A percentile compares a stretch with the other conserved stretches of the same genome.
phyloP scores from a whole-genome alignment of 2,888 invertebrate species.

The Chymomyza amoena region DNA sequence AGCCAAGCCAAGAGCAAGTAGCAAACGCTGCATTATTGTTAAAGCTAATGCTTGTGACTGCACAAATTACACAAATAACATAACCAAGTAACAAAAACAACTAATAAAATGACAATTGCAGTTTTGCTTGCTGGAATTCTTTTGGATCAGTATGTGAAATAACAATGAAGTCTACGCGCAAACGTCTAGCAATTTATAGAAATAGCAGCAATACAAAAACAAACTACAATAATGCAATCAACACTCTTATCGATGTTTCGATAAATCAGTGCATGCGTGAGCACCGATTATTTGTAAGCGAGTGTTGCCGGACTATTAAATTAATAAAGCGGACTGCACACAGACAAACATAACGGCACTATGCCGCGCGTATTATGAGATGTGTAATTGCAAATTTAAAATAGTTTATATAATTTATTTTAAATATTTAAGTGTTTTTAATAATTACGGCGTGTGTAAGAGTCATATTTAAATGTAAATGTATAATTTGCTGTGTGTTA shows the following conservation, averaged over 20 bases:
- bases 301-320: neutral
- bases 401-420: no score
- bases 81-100: slow-evolving; percentile 22
- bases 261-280: neutral
- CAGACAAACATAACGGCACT: neutral
- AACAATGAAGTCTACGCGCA: slow-evolving; percentile 27
- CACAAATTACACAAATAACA: neutral
- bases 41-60: neutral
- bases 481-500: no score
- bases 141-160: neutral
- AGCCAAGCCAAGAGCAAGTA: neutral
- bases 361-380: no score
- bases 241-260: neutral
- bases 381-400: no score
- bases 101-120: slow-evolving; percentile 13
- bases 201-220: slow-evolving; percentile 28
- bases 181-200: slow-evolving; percentile 53
- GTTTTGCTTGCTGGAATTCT: neutral
- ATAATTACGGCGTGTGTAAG: no score
- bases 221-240: neutral
- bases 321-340: neutral
- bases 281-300: neutral
- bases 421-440: no score
- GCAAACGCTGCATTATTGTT: neutral
- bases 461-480: no score